Evolutionary conservation across 1,140 invertebrate species (phyloP).

Genomic region (Sipha flava): DNA sequence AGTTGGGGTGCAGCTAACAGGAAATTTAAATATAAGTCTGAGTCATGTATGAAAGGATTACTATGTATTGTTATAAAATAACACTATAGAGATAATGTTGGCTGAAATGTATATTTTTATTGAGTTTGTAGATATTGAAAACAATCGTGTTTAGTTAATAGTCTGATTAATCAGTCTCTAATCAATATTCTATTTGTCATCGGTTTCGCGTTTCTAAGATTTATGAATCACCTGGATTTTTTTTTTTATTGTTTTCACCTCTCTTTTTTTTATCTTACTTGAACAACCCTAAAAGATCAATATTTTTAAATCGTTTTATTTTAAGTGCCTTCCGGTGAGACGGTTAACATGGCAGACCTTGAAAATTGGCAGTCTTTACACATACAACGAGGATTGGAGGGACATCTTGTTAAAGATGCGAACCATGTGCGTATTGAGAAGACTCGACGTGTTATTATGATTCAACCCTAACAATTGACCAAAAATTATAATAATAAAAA

Average conservation of each 20-base stretch:
- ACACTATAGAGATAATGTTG: too few species aligned
- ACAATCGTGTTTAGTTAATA: too few species aligned
- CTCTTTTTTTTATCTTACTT: background rate
- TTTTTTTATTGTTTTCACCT: background rate
- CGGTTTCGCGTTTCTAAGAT: too few species aligned
- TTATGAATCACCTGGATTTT: too few species aligned
- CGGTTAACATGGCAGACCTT: background rate
- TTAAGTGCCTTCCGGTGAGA: background rate
- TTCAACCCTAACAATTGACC: background rate
- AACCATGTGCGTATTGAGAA: background rate
- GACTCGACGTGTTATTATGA: background rate
- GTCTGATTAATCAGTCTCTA: too few species aligned
- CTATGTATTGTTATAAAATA: too few species aligned
- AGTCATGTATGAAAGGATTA: too few species aligned
- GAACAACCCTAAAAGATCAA: background rate
- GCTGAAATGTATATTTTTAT: too few species aligned
- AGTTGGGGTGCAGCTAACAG: too few species aligned
- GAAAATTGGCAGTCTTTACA: background rate
- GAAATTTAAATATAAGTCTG: too few species aligned
- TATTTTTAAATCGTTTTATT: background rate
- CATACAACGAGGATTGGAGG: background rate
- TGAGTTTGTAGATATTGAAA: too few species aligned
- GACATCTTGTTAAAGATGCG: conserved; percentile 20
- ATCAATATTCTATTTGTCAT: too few species aligned
- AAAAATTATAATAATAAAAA: background rate